These are phyloP conservation scores for Mus pahari DNA, from an alignment of 2,113 vertebrate genomes.

Conservation along the genomic window DNA sequence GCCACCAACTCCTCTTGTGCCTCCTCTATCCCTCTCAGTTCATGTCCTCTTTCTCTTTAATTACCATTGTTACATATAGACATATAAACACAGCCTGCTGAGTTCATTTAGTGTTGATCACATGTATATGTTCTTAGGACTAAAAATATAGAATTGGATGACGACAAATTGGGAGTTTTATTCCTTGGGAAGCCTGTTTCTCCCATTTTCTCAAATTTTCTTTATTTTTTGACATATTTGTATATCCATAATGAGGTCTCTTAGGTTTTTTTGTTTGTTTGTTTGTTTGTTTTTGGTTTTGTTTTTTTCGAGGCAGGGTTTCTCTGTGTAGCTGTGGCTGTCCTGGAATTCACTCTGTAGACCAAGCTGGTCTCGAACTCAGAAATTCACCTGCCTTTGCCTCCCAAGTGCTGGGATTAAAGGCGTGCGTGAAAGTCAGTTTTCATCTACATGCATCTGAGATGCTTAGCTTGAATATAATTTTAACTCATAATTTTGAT, in stretches of 20 bases:
- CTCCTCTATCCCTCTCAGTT: neutral
- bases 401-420: too few species aligned
- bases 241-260: neutral
- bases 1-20: neutral
- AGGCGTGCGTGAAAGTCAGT: neutral
- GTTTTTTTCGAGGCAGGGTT: too few species aligned
- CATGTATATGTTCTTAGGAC: neutral
- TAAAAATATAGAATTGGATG: neutral
- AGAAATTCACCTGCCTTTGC: too few species aligned
- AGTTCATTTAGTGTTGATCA: neutral
- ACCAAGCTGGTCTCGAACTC: too few species aligned
- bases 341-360: too few species aligned
- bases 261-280: too few species aligned
- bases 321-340: too few species aligned
- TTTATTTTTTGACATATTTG: neutral
- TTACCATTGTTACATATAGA: neutral
- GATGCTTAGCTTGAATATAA: neutral
- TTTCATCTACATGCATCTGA: neutral
- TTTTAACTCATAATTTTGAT: neutral
- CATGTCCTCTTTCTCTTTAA: neutral
- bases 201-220: neutral
- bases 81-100: neutral
- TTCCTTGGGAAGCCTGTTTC: neutral
- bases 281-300: too few species aligned
- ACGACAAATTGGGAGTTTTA: neutral